Evolutionary conservation across 2,797 vertebrate genomes (phyloP).

Genomic region (Amazona ochrocephala): DNA sequence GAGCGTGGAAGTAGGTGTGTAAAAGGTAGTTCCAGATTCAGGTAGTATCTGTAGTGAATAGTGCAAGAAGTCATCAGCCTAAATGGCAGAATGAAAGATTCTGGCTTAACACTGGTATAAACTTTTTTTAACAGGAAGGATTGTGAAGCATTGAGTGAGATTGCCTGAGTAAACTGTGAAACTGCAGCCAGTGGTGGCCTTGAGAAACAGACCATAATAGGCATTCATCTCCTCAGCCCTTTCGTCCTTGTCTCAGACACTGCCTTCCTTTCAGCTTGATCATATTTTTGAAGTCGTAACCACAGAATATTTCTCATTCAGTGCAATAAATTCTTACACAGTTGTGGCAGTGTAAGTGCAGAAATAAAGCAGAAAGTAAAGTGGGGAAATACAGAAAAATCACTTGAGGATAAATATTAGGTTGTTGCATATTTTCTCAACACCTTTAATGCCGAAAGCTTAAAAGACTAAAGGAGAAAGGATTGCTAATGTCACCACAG

Average conservation of each 20-base stretch:
- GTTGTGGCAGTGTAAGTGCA: background rate
- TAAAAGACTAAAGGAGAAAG: background rate
- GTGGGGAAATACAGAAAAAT: background rate
- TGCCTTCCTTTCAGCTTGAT: background rate
- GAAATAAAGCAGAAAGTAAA: background rate
- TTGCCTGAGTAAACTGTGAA: slow-evolving; percentile 1
- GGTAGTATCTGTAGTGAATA: background rate
- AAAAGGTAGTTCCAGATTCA: background rate
- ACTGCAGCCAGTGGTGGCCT: background rate
- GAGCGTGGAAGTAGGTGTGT: background rate
- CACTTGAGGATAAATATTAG: background rate
- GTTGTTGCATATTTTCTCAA: background rate
- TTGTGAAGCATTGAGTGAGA: background rate
- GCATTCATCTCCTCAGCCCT: background rate
- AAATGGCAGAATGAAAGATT: background rate
- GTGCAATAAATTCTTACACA: background rate
- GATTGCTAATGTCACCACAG: background rate
- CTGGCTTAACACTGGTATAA: background rate
- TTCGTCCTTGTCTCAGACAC: background rate
- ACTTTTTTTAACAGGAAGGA: background rate
- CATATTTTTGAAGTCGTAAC: background rate
- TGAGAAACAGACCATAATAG: background rate
- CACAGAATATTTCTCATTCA: background rate
- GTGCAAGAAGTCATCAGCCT: background rate
- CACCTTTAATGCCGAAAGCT: background rate